These are phyloP conservation scores for Drosophila pallidifrons DNA, from an alignment of 1,140 invertebrate species.

Conservation along the genomic window DNA sequence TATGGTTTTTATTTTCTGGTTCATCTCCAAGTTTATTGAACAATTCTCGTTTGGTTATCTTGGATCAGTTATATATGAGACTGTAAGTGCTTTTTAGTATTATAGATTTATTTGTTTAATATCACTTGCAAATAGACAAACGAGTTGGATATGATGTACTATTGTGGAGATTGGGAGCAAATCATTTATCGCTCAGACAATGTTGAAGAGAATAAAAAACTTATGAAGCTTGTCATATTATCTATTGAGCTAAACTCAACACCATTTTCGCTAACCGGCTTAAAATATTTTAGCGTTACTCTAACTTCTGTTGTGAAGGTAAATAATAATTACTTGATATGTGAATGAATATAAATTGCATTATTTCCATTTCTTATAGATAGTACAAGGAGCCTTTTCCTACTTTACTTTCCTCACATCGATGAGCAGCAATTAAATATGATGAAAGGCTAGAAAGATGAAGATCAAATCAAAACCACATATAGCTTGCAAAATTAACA, in stretches of 20 bases:
- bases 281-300: slow-evolving; percentile 44
- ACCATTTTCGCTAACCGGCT: slow-evolving; percentile 40
- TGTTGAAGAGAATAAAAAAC: slow-evolving; percentile 33
- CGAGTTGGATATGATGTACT: slow-evolving; percentile 37
- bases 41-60: slow-evolving; percentile 20
- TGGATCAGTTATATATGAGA: slow-evolving; percentile 22
- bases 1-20: slow-evolving; percentile 23
- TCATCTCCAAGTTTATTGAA: slow-evolving; percentile 28
- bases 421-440: slow-evolving; percentile 3
- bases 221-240: slow-evolving; percentile 46
- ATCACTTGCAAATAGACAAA: slow-evolving; percentile 29
- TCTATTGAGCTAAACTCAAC: slow-evolving; percentile 44
- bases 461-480: no score
- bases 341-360: neutral
- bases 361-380: slow-evolving; percentile 4
- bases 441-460: no score
- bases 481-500: no score
- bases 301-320: slow-evolving; percentile 33
- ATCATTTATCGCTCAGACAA: slow-evolving; percentile 33
- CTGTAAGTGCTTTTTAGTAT: neutral
- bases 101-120: no score
- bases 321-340: neutral
- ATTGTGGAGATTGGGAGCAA: slow-evolving; percentile 39
- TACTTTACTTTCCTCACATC: slow-evolving; percentile 29
- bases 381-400: slow-evolving; percentile 32